A percentile compares a stretch with the other conserved stretches of the same genome.
Evolutionary conservation across 1,140 invertebrate genomes (phyloP).

Genomic region (Drosophila seguyi): DNA sequence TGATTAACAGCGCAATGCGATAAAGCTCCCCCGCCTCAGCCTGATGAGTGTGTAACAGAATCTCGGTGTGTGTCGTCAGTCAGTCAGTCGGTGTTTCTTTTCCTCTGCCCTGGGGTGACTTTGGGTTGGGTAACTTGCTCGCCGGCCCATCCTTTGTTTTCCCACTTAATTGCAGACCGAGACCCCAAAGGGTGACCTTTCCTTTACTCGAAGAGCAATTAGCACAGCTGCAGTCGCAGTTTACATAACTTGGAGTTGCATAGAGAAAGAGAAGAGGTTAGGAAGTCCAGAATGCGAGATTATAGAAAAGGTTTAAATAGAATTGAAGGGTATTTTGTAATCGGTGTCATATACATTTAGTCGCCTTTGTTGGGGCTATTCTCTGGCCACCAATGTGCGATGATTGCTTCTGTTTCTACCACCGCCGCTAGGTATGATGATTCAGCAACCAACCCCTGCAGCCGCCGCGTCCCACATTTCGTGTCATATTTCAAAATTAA

Average conservation of each 20-base stretch:
- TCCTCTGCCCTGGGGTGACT: conserved; percentile 26
- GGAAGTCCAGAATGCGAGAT: neutral
- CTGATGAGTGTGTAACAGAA: neutral
- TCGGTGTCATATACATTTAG: conserved; percentile 1
- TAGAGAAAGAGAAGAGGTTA: neutral
- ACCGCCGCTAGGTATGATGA: conserved; percentile 39
- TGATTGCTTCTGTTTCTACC: conserved; percentile 35
- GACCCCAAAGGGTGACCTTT: conserved; percentile 8
- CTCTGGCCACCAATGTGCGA: conserved; percentile 17
- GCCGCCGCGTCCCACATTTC: neutral
- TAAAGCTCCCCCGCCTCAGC: conserved; percentile 26
- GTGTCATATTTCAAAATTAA: conserved; percentile 63
- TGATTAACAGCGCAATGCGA: conserved; percentile 58
- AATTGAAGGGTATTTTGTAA: neutral
- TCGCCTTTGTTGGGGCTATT: conserved; percentile 22
- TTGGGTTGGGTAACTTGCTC: conserved; percentile 2
- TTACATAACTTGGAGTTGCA: conserved; percentile 15
- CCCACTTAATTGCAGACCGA: conserved; percentile 1
- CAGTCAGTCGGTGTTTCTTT: neutral
- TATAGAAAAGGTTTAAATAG: too few relatives aligned
- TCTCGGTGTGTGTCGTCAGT: conserved; percentile 13
- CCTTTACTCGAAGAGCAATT: conserved; percentile 9
- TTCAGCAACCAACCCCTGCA: conserved; percentile 30
- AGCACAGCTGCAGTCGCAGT: neutral
- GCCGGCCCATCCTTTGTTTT: conserved; percentile 17